Evolutionary conservation across 1,140 invertebrate genomes (phyloP).

Genomic region (Bombus impatiens): DNA sequence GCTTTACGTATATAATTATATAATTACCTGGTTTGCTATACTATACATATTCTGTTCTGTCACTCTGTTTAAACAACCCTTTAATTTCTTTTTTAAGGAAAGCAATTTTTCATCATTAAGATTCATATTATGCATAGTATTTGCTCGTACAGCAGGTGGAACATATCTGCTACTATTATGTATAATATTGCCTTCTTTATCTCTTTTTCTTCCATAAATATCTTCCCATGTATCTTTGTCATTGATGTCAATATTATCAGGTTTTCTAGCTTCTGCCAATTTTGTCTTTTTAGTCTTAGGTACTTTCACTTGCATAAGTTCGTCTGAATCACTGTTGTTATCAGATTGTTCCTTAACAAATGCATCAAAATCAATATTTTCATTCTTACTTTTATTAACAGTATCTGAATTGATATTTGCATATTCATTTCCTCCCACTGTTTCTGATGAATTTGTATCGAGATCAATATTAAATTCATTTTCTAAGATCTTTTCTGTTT

Average conservation of each 20-base stretch:
- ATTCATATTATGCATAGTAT: constrained; percentile 61
- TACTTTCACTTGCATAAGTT: constrained; percentile 35
- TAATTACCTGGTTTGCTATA: constrained; percentile 86
- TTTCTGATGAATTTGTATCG: constrained; percentile 83
- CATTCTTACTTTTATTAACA: constrained; percentile 16
- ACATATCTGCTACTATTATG: constrained; percentile 87
- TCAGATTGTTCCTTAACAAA: constrained; percentile 24
- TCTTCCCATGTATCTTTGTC: constrained; percentile 89
- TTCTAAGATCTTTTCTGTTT: constrained; percentile 85
- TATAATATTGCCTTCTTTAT: constrained; percentile 90
- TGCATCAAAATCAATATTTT: constrained; percentile 42
- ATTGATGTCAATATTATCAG: constrained; percentile 61
- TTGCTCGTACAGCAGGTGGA: constrained; percentile 89
- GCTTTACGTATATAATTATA: not conserved
- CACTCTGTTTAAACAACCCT: constrained; percentile 94
- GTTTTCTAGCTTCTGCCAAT: constrained; percentile 58
- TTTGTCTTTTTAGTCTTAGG: constrained; percentile 58
- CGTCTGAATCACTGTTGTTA: constrained; percentile 49
- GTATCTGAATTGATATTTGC: not conserved
- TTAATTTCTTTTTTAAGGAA: constrained; percentile 89
- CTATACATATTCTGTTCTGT: constrained; percentile 94
- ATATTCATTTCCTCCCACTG: constrained; percentile 82
- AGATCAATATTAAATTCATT: constrained; percentile 85
- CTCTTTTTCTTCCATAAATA: constrained; percentile 94
- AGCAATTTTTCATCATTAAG: constrained; percentile 84